A percentile compares a stretch with the other conserved stretches of the same genome.
Conservation (phyloP, 2,113 vertebrate species). For the Oophaga pumilio region DNA sequence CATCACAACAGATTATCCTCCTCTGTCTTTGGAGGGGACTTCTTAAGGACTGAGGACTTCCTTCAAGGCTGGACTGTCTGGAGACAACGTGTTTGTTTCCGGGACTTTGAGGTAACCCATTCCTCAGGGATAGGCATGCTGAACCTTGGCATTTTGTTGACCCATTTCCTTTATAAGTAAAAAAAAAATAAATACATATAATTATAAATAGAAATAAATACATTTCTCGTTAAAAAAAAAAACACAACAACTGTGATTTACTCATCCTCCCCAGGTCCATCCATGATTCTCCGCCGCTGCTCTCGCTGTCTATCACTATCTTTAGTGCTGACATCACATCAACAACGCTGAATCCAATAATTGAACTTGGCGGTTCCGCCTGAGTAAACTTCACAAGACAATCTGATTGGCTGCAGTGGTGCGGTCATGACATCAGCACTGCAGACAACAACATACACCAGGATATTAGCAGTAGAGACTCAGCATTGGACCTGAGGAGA, state of each 20-base stretch:
- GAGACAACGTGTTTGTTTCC: conserved; percentile 68
- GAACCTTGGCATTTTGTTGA: conserved; percentile 66
- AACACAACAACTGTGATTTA: too few relatives aligned
- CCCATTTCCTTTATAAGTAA: conserved; percentile 69
- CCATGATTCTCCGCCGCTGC: too few relatives aligned
- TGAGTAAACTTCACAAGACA: not conserved
- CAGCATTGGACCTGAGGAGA: too few relatives aligned
- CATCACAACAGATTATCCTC: conserved; percentile 78
- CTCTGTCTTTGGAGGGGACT: conserved; percentile 86
- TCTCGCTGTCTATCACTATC: too few relatives aligned
- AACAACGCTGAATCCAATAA: too few relatives aligned
- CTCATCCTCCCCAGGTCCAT: too few relatives aligned
- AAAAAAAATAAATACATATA: not conserved
- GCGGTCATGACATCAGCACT: too few relatives aligned
- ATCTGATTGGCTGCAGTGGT: not conserved
- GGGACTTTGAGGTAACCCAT: conserved; percentile 61
- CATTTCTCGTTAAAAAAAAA: too few relatives aligned
- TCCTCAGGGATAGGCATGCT: conserved; percentile 58
- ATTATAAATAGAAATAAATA: not conserved
- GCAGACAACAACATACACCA: too few relatives aligned
- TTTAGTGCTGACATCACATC: too few relatives aligned
- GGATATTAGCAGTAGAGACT: too few relatives aligned
- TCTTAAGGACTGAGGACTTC: conserved; percentile 75
- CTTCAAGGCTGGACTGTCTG: conserved; percentile 71
- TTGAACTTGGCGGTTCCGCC: too few relatives aligned